These are phyloP conservation scores for Paramormyrops hopkinsi DNA, from an alignment of 2,797 vertebrate species.

Conservation along the genomic window DNA sequence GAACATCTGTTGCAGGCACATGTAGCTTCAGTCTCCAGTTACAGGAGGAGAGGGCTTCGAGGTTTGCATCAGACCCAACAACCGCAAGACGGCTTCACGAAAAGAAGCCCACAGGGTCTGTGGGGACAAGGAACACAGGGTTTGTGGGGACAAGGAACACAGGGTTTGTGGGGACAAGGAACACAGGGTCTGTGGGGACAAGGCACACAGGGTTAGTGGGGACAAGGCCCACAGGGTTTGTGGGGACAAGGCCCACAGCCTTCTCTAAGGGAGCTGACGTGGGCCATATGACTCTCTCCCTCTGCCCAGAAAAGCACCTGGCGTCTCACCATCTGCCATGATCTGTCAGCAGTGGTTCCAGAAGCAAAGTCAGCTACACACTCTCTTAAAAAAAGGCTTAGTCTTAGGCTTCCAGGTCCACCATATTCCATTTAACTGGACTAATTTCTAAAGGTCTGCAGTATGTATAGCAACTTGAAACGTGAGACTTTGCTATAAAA, in stretches of 20 bases:
- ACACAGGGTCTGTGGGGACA: neutral
- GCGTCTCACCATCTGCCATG: constrained; percentile 8
- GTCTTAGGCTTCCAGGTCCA: neutral
- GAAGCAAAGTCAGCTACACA: constrained; percentile 21
- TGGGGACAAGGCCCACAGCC: neutral
- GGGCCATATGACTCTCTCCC: constrained; percentile 24
- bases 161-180: no score
- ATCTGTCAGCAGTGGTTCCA: constrained; percentile 16
- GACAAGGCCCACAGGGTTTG: neutral
- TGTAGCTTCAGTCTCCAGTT: neutral
- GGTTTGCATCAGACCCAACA: neutral
- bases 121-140: neutral
- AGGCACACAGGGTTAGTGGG: neutral
- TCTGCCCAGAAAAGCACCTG: constrained; percentile 42
- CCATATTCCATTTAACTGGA: neutral
- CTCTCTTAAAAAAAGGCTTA: neutral
- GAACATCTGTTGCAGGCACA: neutral
- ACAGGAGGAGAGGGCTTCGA: neutral
- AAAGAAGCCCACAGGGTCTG: neutral
- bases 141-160: neutral
- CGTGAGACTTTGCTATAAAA: neutral
- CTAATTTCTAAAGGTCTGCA: neutral
- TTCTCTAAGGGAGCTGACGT: neutral
- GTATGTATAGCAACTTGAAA: neutral
- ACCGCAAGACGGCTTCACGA: neutral